Evolutionary conservation across 2,113 vertebrate species (phyloP), one percentile per base, ranked within the genome.

Genomic region (Atrichornis clamosus): DNA sequence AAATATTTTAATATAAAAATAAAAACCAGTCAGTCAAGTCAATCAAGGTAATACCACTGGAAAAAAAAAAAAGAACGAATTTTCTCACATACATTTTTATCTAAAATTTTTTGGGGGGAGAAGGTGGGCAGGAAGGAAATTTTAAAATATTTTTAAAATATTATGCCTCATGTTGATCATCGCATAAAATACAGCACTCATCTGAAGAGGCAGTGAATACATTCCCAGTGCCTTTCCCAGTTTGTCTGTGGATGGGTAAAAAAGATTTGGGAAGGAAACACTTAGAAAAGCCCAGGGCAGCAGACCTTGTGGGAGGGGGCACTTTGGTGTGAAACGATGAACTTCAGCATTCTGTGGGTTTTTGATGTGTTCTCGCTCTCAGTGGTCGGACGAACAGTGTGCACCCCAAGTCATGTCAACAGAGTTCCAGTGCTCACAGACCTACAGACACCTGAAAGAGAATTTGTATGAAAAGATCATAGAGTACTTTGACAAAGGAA

Each of bases 401-500:
- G 97, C 97, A 7, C 98, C 99, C 2, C 99, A 99, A 89, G 98
- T 99, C 97, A 98, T 98, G 98, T 98, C 98, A 59, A 98, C 98
- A 10, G 99, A 99, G 96, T 98, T 98, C 94, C 98, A 98, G 76
- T 97, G 98, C 90, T 98, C 98, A 4, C 99, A 99, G 97, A 99
- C 99, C 4, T 99, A 99, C 80, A 98, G 99, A 11, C 99, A 99
- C 95, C 98, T 99, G 91, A 99, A 99, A 96, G 99, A 99, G 96
- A 98, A 96, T 0, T 98, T 99, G 59, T 99, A 99, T 16, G 98
- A 99, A 91, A 99, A 97, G 97, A 99, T 99, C 97, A 99, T 99
- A 92, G 98, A 99, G 82, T 99, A 99, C 97, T 99, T 99, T 80
- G 99, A 99, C 98, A 99, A 99, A 98, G 99, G 99, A 97, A 99